Base-by-base conservation (phyloP, 2,797 vertebrate species). In the Catamblyrhynchus diadema region DNA sequence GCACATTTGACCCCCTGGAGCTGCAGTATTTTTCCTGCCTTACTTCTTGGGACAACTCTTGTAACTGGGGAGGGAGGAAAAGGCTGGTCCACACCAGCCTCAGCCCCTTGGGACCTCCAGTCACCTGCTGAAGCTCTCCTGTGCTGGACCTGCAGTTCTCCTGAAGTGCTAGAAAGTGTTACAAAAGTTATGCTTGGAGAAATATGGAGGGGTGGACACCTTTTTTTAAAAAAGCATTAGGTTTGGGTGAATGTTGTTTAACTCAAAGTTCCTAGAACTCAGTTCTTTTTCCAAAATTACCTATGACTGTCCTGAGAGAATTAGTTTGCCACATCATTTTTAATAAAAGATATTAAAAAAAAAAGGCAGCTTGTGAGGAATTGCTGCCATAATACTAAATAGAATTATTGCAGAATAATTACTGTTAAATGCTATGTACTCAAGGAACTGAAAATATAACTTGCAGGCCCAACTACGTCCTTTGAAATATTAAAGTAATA, bases 151-250 rank as follows among this genome's bases (percentile, higher is more conserved):
- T 59, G n/a, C 22, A 51, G 32, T 3, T 35, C 39, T 62, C 14
- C 30, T 86, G 30, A 81, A 82, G 21, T 17, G 8, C 23, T 51
- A 35, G 10, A 14, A 65, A 30, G 10, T 2, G 1, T 57, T 70
- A 66, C 25, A 56, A 42, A 81, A 81, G 17, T 22, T 39, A 16
- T 54, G 23, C 15, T 24, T 25, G 39, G 3, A 7, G 10, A 65
- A 32, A n/a, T 37, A 33, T 0, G 30, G 35, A 41, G 8, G 8
- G 9, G 1, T 62, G 14, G 9, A 45, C 24, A 6, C 2, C 30
- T 21, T 42, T 22, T 41, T 60, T 23, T 4, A 0, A 2, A 32
- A 45, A 67, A 30, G 5, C 14, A 3, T 39, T 44, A 33, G 14
- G 20, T 59, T 71, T 35, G 16, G 48, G 3, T 51, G 3, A 30